These are phyloP conservation scores for Heteronetta atricapilla DNA, from an alignment of 2,113 vertebrate genomes.

Conservation along the genomic window DNA sequence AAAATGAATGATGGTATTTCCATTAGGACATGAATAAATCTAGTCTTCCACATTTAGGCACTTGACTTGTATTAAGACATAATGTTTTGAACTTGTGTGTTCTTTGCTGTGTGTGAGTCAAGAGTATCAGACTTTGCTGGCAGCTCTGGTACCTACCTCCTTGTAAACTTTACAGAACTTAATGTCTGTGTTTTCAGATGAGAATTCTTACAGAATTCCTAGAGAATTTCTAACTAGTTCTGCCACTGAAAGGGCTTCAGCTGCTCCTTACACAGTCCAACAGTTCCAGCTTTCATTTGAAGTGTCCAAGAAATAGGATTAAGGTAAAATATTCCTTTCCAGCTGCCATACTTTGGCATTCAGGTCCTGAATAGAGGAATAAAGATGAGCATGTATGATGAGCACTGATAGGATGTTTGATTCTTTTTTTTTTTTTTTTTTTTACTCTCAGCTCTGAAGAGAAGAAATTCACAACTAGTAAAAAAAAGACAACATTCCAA, in stretches of 20 bases:
- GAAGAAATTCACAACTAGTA: background rate
- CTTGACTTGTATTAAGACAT: background rate
- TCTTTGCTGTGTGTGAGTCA: background rate
- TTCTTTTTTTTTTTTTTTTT: fast-evolving
- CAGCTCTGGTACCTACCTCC: background rate
- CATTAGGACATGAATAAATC: background rate
- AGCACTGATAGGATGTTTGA: background rate
- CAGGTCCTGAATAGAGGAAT: background rate
- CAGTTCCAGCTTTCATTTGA: background rate
- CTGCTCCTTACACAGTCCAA: background rate
- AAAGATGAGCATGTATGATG: background rate
- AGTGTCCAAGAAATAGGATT: background rate
- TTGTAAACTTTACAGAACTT: background rate
- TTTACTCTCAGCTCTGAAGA: background rate
- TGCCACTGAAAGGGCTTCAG: background rate
- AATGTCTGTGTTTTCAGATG: background rate
- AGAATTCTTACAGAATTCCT: too few species aligned
- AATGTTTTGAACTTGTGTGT: background rate
- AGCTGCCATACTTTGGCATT: background rate
- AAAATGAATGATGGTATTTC: background rate
- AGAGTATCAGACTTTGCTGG: background rate
- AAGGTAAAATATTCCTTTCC: background rate
- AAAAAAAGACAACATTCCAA: background rate
- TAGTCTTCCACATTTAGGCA: background rate
- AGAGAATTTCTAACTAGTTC: background rate